Evolutionary conservation across 2,113 vertebrate genomes (phyloP).

Genomic region (Asarcornis scutulata): DNA sequence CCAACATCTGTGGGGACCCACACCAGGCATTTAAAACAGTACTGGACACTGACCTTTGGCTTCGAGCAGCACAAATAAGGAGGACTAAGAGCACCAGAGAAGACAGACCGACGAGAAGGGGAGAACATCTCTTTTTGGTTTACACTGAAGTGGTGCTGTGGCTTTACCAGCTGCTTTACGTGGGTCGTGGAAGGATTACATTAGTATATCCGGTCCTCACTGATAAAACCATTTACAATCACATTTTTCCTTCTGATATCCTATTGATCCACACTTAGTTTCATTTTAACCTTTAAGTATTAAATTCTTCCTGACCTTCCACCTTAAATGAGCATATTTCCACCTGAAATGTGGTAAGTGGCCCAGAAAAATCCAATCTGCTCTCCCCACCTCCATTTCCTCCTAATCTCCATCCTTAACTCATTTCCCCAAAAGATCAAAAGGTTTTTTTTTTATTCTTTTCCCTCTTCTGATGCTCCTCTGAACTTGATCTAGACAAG

Average conservation of each 20-base stretch:
- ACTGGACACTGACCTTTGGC: slow-evolving; percentile 28
- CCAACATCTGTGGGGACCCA: background rate
- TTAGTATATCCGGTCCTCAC: background rate
- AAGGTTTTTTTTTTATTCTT: background rate
- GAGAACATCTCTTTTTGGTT: background rate
- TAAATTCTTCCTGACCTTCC: background rate
- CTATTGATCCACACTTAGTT: background rate
- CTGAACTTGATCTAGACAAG: background rate
- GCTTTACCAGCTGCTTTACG: rapidly evolving
- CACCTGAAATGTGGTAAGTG: background rate
- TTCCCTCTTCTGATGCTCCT: background rate
- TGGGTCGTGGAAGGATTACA: background rate
- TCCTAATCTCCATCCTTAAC: background rate
- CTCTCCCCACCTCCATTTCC: background rate
- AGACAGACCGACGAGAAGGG: rapidly evolving
- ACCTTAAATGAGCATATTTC: background rate
- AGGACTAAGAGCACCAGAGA: background rate
- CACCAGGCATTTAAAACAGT: background rate
- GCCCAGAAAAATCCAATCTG: background rate
- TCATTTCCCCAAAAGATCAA: background rate
- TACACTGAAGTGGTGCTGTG: rapidly evolving
- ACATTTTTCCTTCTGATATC: background rate
- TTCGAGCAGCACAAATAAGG: background rate
- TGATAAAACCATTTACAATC: background rate
- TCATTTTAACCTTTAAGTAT: background rate